These are phyloP conservation scores for Nannoperca obscura DNA, from an alignment of 2,797 vertebrate species.

Conservation along the genomic window DNA sequence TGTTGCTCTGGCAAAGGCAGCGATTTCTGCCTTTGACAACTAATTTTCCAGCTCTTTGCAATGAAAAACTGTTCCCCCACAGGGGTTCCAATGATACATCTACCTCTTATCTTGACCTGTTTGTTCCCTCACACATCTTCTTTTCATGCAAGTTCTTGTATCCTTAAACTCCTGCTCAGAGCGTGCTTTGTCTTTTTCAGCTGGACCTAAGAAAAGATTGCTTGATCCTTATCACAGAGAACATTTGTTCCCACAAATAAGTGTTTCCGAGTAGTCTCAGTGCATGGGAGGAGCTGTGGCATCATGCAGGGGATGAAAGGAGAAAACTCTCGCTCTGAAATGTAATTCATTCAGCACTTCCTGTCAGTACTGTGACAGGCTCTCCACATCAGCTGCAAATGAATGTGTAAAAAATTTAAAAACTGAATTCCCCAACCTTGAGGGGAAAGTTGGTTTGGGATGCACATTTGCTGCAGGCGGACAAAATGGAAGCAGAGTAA, in stretches of 20 bases:
- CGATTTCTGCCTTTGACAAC: background rate
- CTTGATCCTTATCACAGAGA: constrained; percentile 66
- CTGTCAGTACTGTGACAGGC: constrained; percentile 39
- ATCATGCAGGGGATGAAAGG: constrained; percentile 56
- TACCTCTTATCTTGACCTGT: constrained; percentile 24
- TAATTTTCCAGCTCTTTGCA: background rate
- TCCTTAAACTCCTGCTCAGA: constrained; percentile 11
- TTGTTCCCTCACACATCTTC: constrained; percentile 18
- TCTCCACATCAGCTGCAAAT: constrained; percentile 45
- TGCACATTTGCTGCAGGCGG: constrained; percentile 24
- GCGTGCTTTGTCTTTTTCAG: constrained; percentile 42
- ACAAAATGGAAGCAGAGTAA: constrained; percentile 37
- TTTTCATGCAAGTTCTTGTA: constrained; percentile 20
- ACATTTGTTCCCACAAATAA: constrained; percentile 61
- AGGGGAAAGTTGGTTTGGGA: constrained; percentile 8
- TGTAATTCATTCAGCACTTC: constrained; percentile 57
- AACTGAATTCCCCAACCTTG: constrained; percentile 46
- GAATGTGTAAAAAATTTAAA: constrained; percentile 46
- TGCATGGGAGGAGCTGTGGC: constrained; percentile 39
- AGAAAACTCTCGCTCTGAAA: constrained; percentile 37
- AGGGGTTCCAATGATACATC: background rate
- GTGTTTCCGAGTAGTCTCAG: constrained; percentile 28
- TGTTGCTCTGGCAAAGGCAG: too few species aligned
- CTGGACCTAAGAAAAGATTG: constrained; percentile 46
- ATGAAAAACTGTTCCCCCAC: background rate